phyloP scores from a whole-genome alignment of 2,888 invertebrate genomes.

The Brachylomia viminalis region DNA sequence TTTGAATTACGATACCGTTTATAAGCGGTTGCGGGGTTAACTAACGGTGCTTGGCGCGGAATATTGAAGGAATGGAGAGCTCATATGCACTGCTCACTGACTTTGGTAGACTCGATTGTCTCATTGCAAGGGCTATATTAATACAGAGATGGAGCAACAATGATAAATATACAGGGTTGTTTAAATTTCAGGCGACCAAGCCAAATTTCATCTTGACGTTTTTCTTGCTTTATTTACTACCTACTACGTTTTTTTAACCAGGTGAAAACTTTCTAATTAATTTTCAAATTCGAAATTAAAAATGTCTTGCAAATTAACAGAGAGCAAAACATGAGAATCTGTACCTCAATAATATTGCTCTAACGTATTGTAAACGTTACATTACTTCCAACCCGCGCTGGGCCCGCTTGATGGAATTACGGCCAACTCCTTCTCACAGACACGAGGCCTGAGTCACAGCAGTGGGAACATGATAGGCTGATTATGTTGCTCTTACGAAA shows the following conservation, averaged over 20 bases:
- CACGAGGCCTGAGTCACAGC: neutral
- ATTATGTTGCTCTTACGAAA: neutral
- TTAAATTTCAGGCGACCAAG: no score
- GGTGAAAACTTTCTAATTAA: neutral
- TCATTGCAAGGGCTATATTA: no score
- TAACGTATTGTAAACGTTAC: neutral
- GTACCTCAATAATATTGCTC: neutral
- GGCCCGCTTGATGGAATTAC: neutral
- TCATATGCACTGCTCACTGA: neutral
- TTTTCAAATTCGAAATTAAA: neutral
- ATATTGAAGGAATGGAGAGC: constrained; percentile 34
- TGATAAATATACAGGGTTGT: neutral
- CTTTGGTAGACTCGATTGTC: neutral
- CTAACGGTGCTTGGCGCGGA: constrained; percentile 42
- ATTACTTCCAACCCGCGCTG: neutral
- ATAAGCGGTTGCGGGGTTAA: constrained; percentile 56
- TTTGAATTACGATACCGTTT: constrained; percentile 61
- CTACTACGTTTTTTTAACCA: no score
- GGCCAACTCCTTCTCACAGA: no score
- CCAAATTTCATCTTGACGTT: neutral
- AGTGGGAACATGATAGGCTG: neutral
- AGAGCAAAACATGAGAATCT: neutral
- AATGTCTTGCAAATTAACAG: neutral
- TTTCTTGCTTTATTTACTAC: rapidly evolving
- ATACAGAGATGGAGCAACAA: neutral